phyloP scores from a whole-genome alignment of 1,140 invertebrate species.

The Eumeta japonica region DNA sequence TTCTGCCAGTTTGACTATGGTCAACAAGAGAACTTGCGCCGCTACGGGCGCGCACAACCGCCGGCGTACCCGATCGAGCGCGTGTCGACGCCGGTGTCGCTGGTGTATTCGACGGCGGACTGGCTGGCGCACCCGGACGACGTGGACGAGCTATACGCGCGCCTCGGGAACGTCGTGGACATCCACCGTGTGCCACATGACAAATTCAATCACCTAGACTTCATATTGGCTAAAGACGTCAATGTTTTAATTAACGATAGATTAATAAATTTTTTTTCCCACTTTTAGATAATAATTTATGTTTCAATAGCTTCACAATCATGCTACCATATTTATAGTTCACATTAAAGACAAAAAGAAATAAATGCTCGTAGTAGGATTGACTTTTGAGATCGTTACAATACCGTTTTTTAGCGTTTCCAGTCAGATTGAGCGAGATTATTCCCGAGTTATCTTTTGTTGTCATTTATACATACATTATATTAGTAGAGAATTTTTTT shows the following conservation, averaged over 20 bases:
- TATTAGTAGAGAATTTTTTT: no score
- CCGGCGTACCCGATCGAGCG: slow-evolving; percentile 65
- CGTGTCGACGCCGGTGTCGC: slow-evolving; percentile 62
- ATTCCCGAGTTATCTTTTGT: no score
- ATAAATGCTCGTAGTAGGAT: no score
- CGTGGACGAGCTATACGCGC: slow-evolving; percentile 57
- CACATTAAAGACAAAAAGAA: no score
- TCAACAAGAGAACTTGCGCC: slow-evolving; percentile 43
- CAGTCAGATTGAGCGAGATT: no score
- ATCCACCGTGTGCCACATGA: slow-evolving; percentile 54
- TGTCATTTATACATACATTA: no score
- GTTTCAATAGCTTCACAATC: slow-evolving; percentile 9
- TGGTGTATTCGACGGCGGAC: slow-evolving; percentile 69
- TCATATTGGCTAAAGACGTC: slow-evolving; percentile 64
- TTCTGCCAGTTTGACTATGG: slow-evolving; percentile 57
- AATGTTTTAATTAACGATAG: slow-evolving; percentile 59
- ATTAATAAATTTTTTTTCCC: slow-evolving; percentile 35
- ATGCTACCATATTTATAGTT: slow-evolving; percentile 6
- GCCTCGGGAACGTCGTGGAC: slow-evolving; percentile 51
- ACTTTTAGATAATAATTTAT: slow-evolving; percentile 10
- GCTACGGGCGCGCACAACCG: slow-evolving; percentile 57
- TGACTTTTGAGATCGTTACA: no score
- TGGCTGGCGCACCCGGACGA: slow-evolving; percentile 64
- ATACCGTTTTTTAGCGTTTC: no score
- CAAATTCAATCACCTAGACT: slow-evolving; percentile 72